phyloP scores from a whole-genome alignment of 2,113 vertebrate genomes.

The Nycticebus coucang region DNA sequence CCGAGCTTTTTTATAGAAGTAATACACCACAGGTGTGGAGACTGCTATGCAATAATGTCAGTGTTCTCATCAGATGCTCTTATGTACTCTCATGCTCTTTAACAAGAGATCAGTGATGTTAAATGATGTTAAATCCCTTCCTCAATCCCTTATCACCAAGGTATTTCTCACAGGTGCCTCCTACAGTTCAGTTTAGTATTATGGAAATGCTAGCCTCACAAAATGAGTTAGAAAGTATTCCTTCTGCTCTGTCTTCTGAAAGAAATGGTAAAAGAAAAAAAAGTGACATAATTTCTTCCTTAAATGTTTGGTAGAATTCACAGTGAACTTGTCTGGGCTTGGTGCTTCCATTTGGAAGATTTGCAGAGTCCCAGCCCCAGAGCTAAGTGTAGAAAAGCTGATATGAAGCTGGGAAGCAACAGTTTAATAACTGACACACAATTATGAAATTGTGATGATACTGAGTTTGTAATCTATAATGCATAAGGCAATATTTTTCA shows the following conservation, averaged over 20 bases:
- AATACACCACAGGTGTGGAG: too few species aligned
- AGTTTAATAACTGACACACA: neutral
- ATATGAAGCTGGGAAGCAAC: neutral
- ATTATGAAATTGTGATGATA: constrained; percentile 14
- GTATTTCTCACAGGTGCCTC: too few species aligned
- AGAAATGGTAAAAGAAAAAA: neutral
- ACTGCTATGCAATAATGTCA: too few species aligned
- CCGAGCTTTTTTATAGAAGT: too few species aligned
- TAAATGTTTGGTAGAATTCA: neutral
- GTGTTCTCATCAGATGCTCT: too few species aligned
- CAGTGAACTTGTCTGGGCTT: neutral
- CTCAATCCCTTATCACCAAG: too few species aligned
- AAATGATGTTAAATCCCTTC: too few species aligned
- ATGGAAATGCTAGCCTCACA: neutral
- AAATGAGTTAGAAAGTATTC: neutral
- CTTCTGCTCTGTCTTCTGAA: neutral
- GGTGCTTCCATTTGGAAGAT: neutral
- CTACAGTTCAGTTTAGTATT: neutral
- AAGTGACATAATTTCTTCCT: neutral
- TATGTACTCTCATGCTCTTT: too few species aligned
- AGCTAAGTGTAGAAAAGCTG: neutral
- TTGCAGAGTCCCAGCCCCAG: neutral
- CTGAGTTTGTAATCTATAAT: neutral
- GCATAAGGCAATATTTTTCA: neutral
- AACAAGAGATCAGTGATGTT: too few species aligned